phyloP scores from a whole-genome alignment of 2,888 invertebrate species.

The Drosophila crucigera region DNA sequence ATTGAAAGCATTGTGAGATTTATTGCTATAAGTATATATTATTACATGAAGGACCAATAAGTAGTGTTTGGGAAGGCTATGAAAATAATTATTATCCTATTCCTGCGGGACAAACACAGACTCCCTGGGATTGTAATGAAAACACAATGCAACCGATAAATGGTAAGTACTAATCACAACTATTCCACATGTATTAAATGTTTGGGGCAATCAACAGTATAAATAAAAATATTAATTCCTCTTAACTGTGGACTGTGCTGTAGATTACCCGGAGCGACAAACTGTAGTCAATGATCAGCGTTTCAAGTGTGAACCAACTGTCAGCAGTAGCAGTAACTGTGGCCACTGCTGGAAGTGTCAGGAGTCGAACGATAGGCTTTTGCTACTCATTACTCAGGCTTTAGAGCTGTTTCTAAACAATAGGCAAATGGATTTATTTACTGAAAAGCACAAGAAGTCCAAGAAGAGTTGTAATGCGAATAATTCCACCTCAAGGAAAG shows the following conservation, averaged over 20 bases:
- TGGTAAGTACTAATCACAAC: background rate
- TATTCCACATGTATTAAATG: background rate
- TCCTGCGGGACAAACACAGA: too few relatives aligned
- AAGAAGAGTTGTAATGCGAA: background rate
- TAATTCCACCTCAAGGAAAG: background rate
- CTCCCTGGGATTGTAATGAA: background rate
- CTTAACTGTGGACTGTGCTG: background rate
- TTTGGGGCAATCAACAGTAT: background rate
- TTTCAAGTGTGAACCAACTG: background rate
- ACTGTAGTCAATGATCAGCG: background rate
- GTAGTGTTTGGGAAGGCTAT: background rate
- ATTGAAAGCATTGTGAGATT: background rate
- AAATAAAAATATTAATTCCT: background rate
- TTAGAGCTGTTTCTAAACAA: constrained; percentile 41
- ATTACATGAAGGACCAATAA: background rate
- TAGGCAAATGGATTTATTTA: background rate
- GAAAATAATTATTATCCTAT: too few relatives aligned
- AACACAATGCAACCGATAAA: background rate
- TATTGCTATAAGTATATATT: background rate
- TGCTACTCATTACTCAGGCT: constrained; percentile 42
- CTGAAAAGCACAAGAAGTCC: background rate
- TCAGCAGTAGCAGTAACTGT: constrained; percentile 27
- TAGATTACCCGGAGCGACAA: background rate
- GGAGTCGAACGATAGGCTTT: constrained; percentile 13
- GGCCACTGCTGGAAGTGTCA: constrained; percentile 11